Percentiles rank a stretch among this genome's conserved stretches.
phyloP scores from a whole-genome alignment of 2,113 vertebrate species.

The Dipodomys stephensi region DNA sequence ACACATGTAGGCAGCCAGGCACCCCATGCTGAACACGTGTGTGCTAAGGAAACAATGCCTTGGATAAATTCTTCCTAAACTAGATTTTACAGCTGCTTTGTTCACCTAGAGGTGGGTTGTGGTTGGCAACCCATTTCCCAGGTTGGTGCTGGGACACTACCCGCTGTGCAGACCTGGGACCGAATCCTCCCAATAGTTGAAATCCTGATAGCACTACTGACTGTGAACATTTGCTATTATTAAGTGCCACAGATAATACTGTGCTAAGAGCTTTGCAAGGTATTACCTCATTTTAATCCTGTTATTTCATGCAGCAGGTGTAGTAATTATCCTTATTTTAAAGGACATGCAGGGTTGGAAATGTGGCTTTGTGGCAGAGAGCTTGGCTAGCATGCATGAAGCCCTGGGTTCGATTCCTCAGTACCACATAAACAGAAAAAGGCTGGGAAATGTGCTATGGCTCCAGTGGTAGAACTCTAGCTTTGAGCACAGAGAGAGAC shows the following conservation, averaged over 20 bases:
- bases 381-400: too few relatives aligned
- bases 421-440: too few relatives aligned
- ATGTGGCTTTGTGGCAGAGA: too few relatives aligned
- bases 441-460: too few relatives aligned
- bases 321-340: background rate
- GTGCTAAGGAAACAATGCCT: background rate
- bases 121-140: background rate
- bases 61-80: rapidly evolving
- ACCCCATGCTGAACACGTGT: background rate
- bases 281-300: background rate
- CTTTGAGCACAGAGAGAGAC: too few relatives aligned
- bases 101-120: background rate
- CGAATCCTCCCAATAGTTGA: background rate
- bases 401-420: too few relatives aligned
- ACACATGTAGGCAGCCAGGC: background rate
- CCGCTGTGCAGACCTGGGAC: rapidly evolving
- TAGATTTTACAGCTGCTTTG: background rate
- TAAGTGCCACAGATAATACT: background rate
- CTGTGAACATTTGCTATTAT: background rate
- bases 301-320: background rate
- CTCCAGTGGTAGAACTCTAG: too few relatives aligned
- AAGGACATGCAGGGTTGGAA: too few relatives aligned
- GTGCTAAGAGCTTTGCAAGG: background rate
- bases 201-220: background rate
- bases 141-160: background rate